Base-by-base conservation (phyloP, 2,113 vertebrate genomes). In the Hemiprocne comata region DNA sequence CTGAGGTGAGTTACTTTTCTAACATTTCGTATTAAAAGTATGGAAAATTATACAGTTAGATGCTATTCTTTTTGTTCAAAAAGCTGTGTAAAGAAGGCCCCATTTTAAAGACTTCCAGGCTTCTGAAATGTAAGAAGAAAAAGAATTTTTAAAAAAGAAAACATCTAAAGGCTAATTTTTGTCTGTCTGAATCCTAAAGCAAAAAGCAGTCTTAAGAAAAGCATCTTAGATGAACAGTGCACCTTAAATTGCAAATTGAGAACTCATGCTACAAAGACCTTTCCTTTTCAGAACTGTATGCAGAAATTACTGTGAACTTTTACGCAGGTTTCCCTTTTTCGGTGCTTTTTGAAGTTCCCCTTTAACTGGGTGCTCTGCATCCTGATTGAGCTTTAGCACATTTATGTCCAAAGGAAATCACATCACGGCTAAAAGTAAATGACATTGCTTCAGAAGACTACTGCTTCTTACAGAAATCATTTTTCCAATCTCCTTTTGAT, bases 311-410 rank as follows among this genome's bases (percentile, higher is more conserved):
- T 91, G 53, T 95, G 94, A 97, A 97, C 84, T 95, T 91, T 93
- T 76, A 94, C 17, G 6, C 34, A 88, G 70, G 60, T 93, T 97
- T 94, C 66, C 87, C 92, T 97, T 94, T 95, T 77, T 95, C 88
- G 82, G 78, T 53, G 60, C 79, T 95, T 96, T 95, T 95, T 95
- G 91, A 96, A 95, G 88, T 95, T 95, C 78, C 71, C 84, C 91
- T 98, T 98, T 97, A 94, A 96, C 82, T 91, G 85, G 33, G 65
- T 95, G 87, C 91, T 96, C 90, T 96, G 78, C 95, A 97, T 97
- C 95, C 92, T 95, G 84, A 89, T 90, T 97, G 94, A 97, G 93
- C 84, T 95, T 96, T 95, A 84, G 93, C 90, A 97, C 95, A 97
- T 97, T 97, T 96, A 71, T 93, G 88, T 83, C 78, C 91, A 95